Evolutionary conservation across 2,888 invertebrate genomes (phyloP).

Genomic region (Crocallis elinguaria): DNA sequence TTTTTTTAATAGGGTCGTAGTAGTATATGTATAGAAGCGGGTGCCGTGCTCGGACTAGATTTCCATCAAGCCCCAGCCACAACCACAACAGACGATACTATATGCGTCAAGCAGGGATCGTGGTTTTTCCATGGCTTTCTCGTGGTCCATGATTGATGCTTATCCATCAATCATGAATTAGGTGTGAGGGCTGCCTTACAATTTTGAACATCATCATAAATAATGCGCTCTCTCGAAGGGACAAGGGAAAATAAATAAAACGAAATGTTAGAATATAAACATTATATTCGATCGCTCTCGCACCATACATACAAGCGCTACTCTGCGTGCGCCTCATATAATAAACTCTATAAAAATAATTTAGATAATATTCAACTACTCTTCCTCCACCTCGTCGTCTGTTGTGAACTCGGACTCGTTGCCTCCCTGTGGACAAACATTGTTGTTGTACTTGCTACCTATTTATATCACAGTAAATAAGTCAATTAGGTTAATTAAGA

Average conservation of each 20-base stretch:
- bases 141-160: too few species aligned
- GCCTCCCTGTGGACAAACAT: slow-evolving; percentile 69
- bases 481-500: too few species aligned
- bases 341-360: slow-evolving; percentile 84
- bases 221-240: not conserved
- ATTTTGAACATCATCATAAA: slow-evolving; percentile 18
- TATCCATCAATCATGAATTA: too few species aligned
- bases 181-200: too few species aligned
- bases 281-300: slow-evolving; percentile 77
- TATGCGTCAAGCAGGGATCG: too few species aligned
- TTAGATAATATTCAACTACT: slow-evolving; percentile 69
- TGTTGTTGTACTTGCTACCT: not conserved
- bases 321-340: slow-evolving; percentile 63
- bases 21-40: too few species aligned
- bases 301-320: slow-evolving; percentile 61
- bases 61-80: too few species aligned
- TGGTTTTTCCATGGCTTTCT: too few species aligned
- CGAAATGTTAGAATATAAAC: slow-evolving; percentile 65
- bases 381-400: slow-evolving; percentile 87
- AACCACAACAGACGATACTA: too few species aligned
- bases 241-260: slow-evolving; percentile 41
- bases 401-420: slow-evolving; percentile 88
- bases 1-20: too few species aligned
- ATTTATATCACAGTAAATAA: not conserved
- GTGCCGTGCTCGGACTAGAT: too few species aligned